phyloP scores from a whole-genome alignment of 2,113 vertebrate species.

The Rhineura floridana region DNA sequence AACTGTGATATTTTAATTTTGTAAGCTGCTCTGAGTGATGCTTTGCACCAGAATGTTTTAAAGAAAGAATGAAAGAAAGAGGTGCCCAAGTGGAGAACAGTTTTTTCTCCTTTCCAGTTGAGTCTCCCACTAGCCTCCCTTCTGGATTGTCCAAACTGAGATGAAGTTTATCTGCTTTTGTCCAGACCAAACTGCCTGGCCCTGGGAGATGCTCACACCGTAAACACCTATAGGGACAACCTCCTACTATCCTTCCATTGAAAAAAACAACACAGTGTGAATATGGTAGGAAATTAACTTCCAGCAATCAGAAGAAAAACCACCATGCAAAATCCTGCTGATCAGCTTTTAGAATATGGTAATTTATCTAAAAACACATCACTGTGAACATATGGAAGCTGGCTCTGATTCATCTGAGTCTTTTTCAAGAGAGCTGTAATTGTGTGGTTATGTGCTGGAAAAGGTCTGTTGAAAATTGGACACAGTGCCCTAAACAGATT shows the following conservation, averaged over 20 bases:
- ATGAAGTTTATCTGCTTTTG: too few species aligned
- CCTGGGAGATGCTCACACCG: not conserved
- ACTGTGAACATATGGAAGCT: conserved; percentile 27
- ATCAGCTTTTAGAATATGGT: conserved; percentile 18
- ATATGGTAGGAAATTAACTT: conserved; percentile 20
- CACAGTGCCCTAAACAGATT: conserved; percentile 3
- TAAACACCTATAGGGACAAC: not conserved
- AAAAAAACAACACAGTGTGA: not conserved
- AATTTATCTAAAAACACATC: conserved; percentile 38
- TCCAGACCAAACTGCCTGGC: not conserved
- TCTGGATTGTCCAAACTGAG: too few species aligned
- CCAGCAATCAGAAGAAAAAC: conserved; percentile 26
- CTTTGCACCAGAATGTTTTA: too few species aligned
- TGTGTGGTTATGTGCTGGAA: conserved; percentile 32
- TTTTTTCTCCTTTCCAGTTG: too few species aligned
- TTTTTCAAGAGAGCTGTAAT: conserved; percentile 40
- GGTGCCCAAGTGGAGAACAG: too few species aligned
- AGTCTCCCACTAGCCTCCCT: too few species aligned
- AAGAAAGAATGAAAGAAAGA: too few species aligned
- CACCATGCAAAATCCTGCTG: conserved; percentile 25
- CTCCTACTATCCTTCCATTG: not conserved
- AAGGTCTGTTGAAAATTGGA: conserved; percentile 56
- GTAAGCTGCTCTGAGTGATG: too few species aligned
- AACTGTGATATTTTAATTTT: too few species aligned
- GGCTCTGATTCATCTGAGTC: conserved; percentile 18